Evolutionary conservation across 1,140 invertebrate species (phyloP).

Genomic region (Macrocentrus cingulum): DNA sequence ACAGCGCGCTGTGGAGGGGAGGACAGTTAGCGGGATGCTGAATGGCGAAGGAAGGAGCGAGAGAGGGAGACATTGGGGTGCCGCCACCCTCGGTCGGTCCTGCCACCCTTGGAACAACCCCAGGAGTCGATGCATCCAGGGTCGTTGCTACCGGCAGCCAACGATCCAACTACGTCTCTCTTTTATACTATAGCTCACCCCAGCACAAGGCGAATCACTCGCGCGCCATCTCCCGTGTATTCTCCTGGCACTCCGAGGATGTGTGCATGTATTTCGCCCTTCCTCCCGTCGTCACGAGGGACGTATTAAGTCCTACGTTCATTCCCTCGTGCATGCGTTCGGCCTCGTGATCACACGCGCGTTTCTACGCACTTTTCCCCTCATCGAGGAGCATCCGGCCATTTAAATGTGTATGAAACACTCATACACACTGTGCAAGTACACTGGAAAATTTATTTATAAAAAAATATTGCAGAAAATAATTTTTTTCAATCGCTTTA

Average conservation of each 20-base stretch:
- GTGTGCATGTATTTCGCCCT: too few species aligned
- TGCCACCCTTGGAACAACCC: constrained; percentile 43
- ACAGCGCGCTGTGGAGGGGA: constrained; percentile 25
- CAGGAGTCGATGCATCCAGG: constrained; percentile 61
- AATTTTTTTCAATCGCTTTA: too few species aligned
- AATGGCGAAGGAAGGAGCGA: constrained; percentile 17
- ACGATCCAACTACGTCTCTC: constrained; percentile 54
- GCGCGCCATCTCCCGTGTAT: constrained; percentile 19
- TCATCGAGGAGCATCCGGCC: too few species aligned
- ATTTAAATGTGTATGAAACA: too few species aligned
- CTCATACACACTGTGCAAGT: too few species aligned
- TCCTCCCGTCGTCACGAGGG: too few species aligned
- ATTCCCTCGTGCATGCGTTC: too few species aligned
- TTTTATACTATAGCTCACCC: constrained; percentile 28
- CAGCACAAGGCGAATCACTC: constrained; percentile 8
- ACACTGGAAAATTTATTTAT: too few species aligned
- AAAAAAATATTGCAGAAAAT: too few species aligned
- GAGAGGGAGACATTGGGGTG: constrained; percentile 17
- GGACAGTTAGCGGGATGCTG: constrained; percentile 14
- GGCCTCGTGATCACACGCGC: too few species aligned
- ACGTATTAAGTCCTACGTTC: too few species aligned
- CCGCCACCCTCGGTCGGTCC: constrained; percentile 19
- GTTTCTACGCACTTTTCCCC: too few species aligned
- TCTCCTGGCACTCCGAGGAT: not conserved
- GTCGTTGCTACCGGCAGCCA: constrained; percentile 60